Evolutionary conservation across 2,888 invertebrate species (phyloP).

Genomic region (Eupithecia inturbata): DNA sequence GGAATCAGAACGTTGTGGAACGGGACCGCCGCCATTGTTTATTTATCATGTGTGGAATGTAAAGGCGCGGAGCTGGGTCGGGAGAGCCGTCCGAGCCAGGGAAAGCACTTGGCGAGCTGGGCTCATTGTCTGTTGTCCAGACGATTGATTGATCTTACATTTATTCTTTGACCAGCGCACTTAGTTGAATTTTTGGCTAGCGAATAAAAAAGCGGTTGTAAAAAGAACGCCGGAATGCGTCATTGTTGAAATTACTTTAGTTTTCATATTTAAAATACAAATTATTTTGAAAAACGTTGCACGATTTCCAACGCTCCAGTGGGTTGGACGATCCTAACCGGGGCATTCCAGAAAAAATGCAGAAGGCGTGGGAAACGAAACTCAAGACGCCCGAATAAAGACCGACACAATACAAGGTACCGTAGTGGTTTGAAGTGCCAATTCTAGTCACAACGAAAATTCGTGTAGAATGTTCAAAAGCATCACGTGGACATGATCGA

Average conservation of each 20-base stretch:
- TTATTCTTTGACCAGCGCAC: slow-evolving; percentile 58
- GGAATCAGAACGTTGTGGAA: slow-evolving; percentile 38
- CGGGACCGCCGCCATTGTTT: slow-evolving; percentile 44
- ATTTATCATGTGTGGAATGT: slow-evolving; percentile 48
- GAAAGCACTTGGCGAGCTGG: slow-evolving; percentile 62
- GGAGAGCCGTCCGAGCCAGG: slow-evolving; percentile 50
- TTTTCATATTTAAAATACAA: background rate
- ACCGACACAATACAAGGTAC: slow-evolving; percentile 2
- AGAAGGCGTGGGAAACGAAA: slow-evolving; percentile 24
- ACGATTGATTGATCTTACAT: slow-evolving; percentile 64
- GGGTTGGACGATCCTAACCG: slow-evolving; percentile 15
- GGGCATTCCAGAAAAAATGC: slow-evolving; percentile 27
- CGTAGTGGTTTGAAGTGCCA: slow-evolving; percentile 17
- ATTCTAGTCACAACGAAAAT: slow-evolving; percentile 20
- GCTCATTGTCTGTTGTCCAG: slow-evolving; percentile 58
- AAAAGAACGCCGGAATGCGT: slow-evolving; percentile 20
- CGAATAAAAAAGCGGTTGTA: slow-evolving; percentile 34
- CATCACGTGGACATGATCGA: slow-evolving; percentile 15
- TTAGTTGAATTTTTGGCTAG: slow-evolving; percentile 54
- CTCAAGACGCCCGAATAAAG: slow-evolving; percentile 16
- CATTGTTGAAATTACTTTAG: background rate
- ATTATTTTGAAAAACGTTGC: slow-evolving; percentile 9
- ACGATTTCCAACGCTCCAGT: slow-evolving; percentile 23
- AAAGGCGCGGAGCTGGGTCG: slow-evolving; percentile 45
- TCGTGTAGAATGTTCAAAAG: slow-evolving; percentile 13